Evolutionary conservation across 2,113 vertebrate genomes (phyloP), one percentile per base, ranked within the genome.

Genomic region (Heliornis fulica): DNA sequence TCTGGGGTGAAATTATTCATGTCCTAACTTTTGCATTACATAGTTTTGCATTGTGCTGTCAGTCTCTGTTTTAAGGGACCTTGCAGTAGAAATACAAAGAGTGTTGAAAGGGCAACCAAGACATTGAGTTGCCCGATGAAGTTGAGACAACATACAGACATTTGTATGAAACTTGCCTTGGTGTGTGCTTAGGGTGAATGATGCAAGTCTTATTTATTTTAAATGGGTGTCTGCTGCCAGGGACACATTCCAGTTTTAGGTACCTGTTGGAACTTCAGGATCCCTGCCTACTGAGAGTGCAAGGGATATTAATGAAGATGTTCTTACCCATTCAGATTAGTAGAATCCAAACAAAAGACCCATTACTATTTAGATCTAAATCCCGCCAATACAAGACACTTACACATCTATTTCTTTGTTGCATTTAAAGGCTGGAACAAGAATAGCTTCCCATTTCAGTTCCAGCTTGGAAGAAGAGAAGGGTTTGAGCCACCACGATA

Each of bases 231-330:
- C 59, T 51, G 43, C 50, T 43, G 32, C 26, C 57, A 61, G 28
- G 40, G 54, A 54, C 48, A 79, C 57, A 64, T 41, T 83, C 31
- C 31, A 43, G 60, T 43, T 34, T 90, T 34, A 40, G 5, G 13
- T 43, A 40, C 10, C 46, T 25, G 28, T 2, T 26, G 32, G 70
- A 48, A 57, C 45, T 43, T 88, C 20, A 83, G 21, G 31, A 51
- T 36, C 36, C 14, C 36, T 76, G 15, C 21, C 26, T 53, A 19
- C 48, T 0, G 2, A 17, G 28, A 4, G 0, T n/a, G 26, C 40
- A 53, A 68, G 28, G 14, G 25, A 9, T 16, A 20, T 36, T 69
- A 65, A 23, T 48, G 53, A 66, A 70, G 29, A 29, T 50, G 25
- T 54, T 38, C 38, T 70, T 29, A 66, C 28, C 16, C 28, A 23